phyloP scores from a whole-genome alignment of 64 coral and sea anemone genomes.

The Montipora capricornis region DNA sequence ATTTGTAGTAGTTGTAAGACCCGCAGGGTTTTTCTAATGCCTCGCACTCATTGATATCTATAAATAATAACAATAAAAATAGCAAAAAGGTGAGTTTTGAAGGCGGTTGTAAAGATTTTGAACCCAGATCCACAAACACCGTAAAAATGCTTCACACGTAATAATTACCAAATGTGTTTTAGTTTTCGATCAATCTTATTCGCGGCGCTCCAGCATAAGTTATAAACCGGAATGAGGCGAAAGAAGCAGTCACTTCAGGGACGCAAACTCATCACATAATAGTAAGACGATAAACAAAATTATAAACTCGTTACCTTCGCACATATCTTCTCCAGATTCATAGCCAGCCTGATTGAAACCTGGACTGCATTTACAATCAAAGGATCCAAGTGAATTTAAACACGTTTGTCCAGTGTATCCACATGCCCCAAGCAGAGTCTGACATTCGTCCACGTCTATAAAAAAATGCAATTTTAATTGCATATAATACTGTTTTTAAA shows the following conservation, averaged over 20 bases:
- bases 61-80: background rate
- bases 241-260: too few species aligned
- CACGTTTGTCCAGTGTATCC: background rate
- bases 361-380: background rate
- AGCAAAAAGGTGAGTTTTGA: background rate
- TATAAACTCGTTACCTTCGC: background rate
- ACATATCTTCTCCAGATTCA: background rate
- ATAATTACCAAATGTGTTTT: too few species aligned
- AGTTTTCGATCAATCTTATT: too few species aligned
- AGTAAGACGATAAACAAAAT: too few species aligned
- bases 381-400: background rate
- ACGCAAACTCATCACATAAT: background rate
- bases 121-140: too few species aligned
- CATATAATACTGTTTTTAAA: background rate
- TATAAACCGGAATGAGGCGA: too few species aligned
- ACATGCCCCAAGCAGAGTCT: background rate
- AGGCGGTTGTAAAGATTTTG: too few species aligned
- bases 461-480: background rate
- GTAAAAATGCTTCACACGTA: too few species aligned
- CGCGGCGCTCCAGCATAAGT: too few species aligned
- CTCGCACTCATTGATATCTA: conserved; percentile 23
- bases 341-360: background rate
- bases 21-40: background rate
- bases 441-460: background rate
- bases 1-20: background rate